Conservation (phyloP, 30 jellyfish, hydroid and myxozoan species). For the Hydractinia symbiolongicarpus region DNA sequence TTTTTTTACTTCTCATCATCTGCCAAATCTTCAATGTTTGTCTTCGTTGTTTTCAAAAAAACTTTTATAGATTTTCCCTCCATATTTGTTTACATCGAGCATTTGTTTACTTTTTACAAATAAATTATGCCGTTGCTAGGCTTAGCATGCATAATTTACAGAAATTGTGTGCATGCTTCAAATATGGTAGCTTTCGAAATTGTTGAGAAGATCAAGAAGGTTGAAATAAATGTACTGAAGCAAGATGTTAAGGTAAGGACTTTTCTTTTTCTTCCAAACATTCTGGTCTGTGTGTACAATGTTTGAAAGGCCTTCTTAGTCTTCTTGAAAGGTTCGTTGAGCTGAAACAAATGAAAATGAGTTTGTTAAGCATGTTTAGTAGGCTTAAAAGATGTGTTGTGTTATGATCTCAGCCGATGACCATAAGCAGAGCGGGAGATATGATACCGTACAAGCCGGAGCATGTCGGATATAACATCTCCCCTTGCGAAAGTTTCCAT, state of each 20-base stretch:
- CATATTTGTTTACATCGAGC: conserved; percentile 29
- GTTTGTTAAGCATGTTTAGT: conserved; percentile 44
- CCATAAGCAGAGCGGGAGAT: too few species aligned
- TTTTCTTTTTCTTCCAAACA: conserved; percentile 38
- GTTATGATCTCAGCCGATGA: neutral
- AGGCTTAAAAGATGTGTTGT: conserved; percentile 27
- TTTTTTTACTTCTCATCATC: conserved; percentile 41
- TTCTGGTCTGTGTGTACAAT: too few species aligned
- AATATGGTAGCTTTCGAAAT: conserved; percentile 27
- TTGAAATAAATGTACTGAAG: neutral
- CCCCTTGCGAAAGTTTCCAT: too few species aligned
- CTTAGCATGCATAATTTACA: conserved; percentile 24
- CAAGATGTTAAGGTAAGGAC: neutral
- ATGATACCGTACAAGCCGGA: too few species aligned
- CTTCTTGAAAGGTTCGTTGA: too few species aligned
- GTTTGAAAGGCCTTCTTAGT: too few species aligned
- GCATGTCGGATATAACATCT: too few species aligned
- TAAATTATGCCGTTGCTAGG: conserved; percentile 40
- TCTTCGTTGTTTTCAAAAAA: conserved; percentile 11
- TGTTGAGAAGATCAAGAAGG: conserved; percentile 33
- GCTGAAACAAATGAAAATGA: too few species aligned
- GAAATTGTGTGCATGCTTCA: conserved; percentile 31
- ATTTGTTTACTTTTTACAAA: conserved; percentile 49
- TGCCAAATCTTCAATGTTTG: conserved; percentile 21
- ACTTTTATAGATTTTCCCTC: neutral